These are phyloP conservation scores for Microdon myrmicae DNA, from an alignment of 2,888 invertebrate species.

Conservation along the genomic window DNA sequence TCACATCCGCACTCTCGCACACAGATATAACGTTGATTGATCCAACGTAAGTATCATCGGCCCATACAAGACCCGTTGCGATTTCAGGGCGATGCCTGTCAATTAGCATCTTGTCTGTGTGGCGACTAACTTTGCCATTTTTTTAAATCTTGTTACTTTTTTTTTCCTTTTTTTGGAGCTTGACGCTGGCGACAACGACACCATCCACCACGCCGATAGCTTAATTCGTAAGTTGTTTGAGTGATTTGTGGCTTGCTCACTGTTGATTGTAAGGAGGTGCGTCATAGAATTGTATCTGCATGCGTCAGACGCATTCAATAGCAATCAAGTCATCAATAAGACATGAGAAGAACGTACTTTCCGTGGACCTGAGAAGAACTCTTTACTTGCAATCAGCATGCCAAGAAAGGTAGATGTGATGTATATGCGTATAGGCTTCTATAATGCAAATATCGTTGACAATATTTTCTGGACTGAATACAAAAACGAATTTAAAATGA, in stretches of 20 bases:
- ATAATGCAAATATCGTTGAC: too few relatives aligned
- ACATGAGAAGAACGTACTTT: too few relatives aligned
- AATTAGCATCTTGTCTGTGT: slow-evolving; percentile 32
- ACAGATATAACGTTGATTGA: neutral
- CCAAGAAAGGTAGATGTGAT: too few relatives aligned
- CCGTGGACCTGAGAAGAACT: too few relatives aligned
- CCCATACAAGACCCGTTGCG: slow-evolving; percentile 35
- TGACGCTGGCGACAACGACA: slow-evolving; percentile 30
- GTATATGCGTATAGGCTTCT: too few relatives aligned
- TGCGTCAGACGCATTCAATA: slow-evolving; percentile 49
- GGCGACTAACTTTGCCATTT: too few relatives aligned
- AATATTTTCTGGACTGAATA: too few relatives aligned
- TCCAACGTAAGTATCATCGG: too few relatives aligned
- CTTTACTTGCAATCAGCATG: too few relatives aligned
- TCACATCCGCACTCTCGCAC: slow-evolving; percentile 20
- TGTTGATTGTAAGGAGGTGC: slow-evolving; percentile 30
- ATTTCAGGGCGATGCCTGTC: slow-evolving; percentile 46
- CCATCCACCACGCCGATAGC: slow-evolving; percentile 31
- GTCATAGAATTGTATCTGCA: slow-evolving; percentile 41
- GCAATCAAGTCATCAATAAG: slow-evolving; percentile 38
- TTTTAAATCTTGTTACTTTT: neutral
- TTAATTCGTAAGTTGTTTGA: slow-evolving; percentile 51
- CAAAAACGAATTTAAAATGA: too few relatives aligned
- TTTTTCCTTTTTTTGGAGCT: slow-evolving; percentile 31
- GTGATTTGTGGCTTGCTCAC: slow-evolving; percentile 46